Percentiles rank a stretch among this genome's conserved stretches.
Conservation (phyloP, 2,888 invertebrate genomes). For the Xanthia icteritia region DNA sequence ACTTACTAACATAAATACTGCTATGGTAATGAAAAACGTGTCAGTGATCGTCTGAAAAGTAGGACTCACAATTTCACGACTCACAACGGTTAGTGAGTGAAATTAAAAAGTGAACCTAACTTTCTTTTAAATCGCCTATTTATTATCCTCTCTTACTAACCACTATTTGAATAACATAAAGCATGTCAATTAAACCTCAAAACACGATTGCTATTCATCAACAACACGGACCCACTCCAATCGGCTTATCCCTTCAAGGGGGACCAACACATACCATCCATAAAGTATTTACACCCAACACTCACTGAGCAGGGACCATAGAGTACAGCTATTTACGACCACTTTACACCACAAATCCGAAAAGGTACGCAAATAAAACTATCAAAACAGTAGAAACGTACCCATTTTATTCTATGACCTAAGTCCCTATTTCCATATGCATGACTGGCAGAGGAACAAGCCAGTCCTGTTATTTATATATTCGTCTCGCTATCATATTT, state of each 20-base stretch:
- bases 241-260: constrained; percentile 59
- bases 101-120: background rate
- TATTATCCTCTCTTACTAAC: too few species aligned
- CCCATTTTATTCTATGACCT: constrained; percentile 83
- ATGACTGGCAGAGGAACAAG: constrained; percentile 83
- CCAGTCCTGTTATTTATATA: constrained; percentile 77
- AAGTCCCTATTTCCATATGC: constrained; percentile 89
- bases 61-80: background rate
- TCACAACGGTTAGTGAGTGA: background rate
- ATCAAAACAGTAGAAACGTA: constrained; percentile 69
- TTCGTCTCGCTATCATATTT: constrained; percentile 69
- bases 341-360: constrained; percentile 67
- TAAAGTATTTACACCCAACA: constrained; percentile 60
- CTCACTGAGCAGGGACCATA: constrained; percentile 53
- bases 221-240: constrained; percentile 59
- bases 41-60: background rate
- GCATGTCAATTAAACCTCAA: constrained; percentile 57
- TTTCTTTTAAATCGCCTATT: background rate
- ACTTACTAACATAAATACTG: background rate
- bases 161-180: constrained; percentile 17
- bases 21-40: background rate
- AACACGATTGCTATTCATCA: constrained; percentile 64
- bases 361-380: constrained; percentile 73
- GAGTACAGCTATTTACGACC: constrained; percentile 60
- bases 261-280: constrained; percentile 30